Base-by-base conservation (phyloP, 2,113 vertebrate genomes). In the Urocitellus parryii region DNA sequence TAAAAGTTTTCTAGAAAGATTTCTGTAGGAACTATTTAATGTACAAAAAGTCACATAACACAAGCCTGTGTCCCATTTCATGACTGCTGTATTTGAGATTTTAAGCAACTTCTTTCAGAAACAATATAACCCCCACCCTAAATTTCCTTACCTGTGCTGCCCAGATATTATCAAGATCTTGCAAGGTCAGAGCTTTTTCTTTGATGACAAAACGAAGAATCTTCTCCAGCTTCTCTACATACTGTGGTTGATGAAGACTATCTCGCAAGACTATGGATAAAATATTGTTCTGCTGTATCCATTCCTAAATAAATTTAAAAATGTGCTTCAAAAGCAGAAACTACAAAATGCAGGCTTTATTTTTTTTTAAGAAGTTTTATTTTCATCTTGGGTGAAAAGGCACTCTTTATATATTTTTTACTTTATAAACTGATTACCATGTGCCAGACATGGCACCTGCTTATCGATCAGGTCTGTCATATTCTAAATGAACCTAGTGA, bases 241-340 rank as follows among this genome's bases (percentile, higher is more conserved):
- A 99, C n/a, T 99, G 99, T 24, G 99, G 99, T 97, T 99, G 99
- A 98, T 99, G 99, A 98, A 99, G 99, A 98, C 99, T 99, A 98
- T 99, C 99, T 92, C 99, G 98, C 97, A 99, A 98, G 86, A 99
- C 99, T 97, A 99, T 99, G 81, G 99, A 99, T 97, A 99, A 98
- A 96, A 99, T 99, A 97, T 99, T 99, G 98, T 99, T 99, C 98
- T 99, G 99, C 96, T 99, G 99, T 98, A 99, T 99, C 99, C 99
- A 99, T 98, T 99, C 99, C 99, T 99, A 98, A 96, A 98, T 84
- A 82, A 97, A 97, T 97, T 76, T 8, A 86, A 93, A 97, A 80
- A 51, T 14, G 95, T 88, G 87, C 90, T 94, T 98, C 74, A 96
- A 97, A 58, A 98, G 97, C 0, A 97, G 45, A 92, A 80, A 68